Base-by-base conservation (phyloP, 1,140 invertebrate genomes). In the Pseudachorutes palmiensis region DNA sequence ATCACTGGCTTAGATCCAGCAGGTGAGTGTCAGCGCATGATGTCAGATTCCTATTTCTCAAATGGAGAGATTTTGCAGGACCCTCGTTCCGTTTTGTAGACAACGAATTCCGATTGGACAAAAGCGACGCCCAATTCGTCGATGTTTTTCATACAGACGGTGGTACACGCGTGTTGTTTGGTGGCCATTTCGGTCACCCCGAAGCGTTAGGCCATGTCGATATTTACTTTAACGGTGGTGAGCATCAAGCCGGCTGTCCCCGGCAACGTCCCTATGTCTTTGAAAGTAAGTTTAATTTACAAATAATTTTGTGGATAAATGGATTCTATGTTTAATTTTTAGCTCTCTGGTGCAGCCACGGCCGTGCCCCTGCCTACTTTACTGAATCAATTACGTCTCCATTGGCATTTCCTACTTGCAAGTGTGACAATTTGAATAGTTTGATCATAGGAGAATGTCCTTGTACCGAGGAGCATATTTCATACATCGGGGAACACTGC, bases 51-150 rank as follows among this genome's bases (percentile, higher is more conserved):
- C 12, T 63, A 26, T 49, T 0, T 28, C 57, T 16, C 22, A 28
- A 31, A 32, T 65, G n/a, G 2, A 49, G n/a, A 16, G 22, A 28
- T 1, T 48, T 19, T 1, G 31, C 71, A 26, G 72, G 72, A 3
- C 72, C 72, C 28, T 66, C 67, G 19, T 73, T 73, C 49, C 59
- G 55, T 31, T 70, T 62, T 60, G 65, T 70, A 0, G 64, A 64
- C n/a, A 61, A 70, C 16, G 72, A 70, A 48, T 69, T 69, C 59
- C 49, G 69, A 14, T 58, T 73, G 29, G 68, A 73, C 36, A 70
- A 69, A 49, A 64, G 28, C 36, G 72, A 73, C 41, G 72, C 72
- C 0, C 55, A 69, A 67, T 73, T 73, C 63, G 72, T 73, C 3
- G 72, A 73, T 55, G 59, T 70, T 19, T 69, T 73, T 62, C 72